These are phyloP conservation scores for Coenonympha arcania DNA, from an alignment of 2,888 invertebrate species.

Conservation along the genomic window DNA sequence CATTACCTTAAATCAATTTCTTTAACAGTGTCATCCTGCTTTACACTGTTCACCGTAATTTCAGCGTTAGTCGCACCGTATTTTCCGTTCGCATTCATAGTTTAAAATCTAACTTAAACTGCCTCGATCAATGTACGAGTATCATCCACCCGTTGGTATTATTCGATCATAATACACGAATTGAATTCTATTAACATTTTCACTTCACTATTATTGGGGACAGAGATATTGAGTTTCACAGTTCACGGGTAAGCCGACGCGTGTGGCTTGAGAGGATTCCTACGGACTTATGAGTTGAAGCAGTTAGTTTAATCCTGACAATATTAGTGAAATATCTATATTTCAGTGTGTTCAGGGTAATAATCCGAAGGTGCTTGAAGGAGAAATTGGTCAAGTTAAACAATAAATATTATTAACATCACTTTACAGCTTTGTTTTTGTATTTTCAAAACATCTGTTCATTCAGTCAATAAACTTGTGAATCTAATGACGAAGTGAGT, in stretches of 20 bases:
- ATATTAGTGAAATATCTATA: slow-evolving; percentile 8
- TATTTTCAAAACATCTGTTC: too few species aligned
- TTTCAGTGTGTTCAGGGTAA: background rate
- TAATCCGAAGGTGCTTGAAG: background rate
- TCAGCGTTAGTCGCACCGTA: slow-evolving; percentile 58
- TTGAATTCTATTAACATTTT: slow-evolving; percentile 19
- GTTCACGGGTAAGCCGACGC: slow-evolving; percentile 34
- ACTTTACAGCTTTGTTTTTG: too few species aligned
- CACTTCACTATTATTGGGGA: slow-evolving; percentile 24
- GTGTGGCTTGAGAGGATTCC: slow-evolving; percentile 52
- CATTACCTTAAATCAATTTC: slow-evolving; percentile 52
- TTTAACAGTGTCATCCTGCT: slow-evolving; percentile 38
- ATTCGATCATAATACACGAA: slow-evolving; percentile 4
- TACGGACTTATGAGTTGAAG: slow-evolving; percentile 49
- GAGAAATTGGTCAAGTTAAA: background rate
- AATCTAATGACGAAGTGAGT: too few species aligned
- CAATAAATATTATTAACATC: background rate
- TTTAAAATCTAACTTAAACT: background rate
- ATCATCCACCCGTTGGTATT: background rate
- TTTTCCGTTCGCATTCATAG: slow-evolving; percentile 39
- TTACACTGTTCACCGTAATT: slow-evolving; percentile 40
- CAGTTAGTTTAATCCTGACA: slow-evolving; percentile 19
- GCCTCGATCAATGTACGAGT: background rate
- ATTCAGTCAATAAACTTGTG: too few species aligned
- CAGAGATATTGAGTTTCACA: slow-evolving; percentile 24